Base-by-base conservation (phyloP, 2,797 vertebrate genomes). In the Propithecus deckenii region DNA sequence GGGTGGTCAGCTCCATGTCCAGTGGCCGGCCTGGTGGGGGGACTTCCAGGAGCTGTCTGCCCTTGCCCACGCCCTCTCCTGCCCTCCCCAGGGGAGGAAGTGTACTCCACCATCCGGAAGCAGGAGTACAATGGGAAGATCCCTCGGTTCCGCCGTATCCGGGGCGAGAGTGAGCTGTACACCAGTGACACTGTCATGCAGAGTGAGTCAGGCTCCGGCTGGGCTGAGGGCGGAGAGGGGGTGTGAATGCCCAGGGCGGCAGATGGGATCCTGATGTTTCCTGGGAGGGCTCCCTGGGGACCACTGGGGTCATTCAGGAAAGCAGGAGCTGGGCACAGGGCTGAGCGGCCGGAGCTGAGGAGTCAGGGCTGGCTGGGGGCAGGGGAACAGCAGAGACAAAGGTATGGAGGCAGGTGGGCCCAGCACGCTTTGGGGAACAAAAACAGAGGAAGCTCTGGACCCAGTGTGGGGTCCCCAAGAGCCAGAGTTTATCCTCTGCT, bases 41-140 rank as follows among this genome's bases (percentile, higher is more conserved):
- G 6, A 9, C 28, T 78, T 69, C 30, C 0, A 55, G 69, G 52
- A 41, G 0, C 7, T 71, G 50, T 30, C 5, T 86, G 50, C 50
- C 84, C 75, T 95, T 55, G 86, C 38, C 46, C 5, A 1, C 28
- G 38, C 2, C 67, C 18, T 35, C 32, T 48, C 18, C 48, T 87
- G 4, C 46, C 17, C 12, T 23, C 23, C 35, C 0, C 75, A 96
- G 97, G 4, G 28, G 92, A 98, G 2, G 83, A 98, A 67, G 98
- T 99, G 41, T 99, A 99, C 89, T 99, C 99, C 50, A 98, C 98
- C 35, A 98, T 99, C 97, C 98, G 97, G 98, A 98, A 98, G 93
- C 98, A 98, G 80, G 98, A 98, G 57, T 98, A 98, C 96, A 99
- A 99, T 0, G 98, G 98, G 57, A 98, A 98, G 89, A 98, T 98